Evolutionary conservation across 1,140 invertebrate genomes (phyloP).

Genomic region (Platyura marginata): DNA sequence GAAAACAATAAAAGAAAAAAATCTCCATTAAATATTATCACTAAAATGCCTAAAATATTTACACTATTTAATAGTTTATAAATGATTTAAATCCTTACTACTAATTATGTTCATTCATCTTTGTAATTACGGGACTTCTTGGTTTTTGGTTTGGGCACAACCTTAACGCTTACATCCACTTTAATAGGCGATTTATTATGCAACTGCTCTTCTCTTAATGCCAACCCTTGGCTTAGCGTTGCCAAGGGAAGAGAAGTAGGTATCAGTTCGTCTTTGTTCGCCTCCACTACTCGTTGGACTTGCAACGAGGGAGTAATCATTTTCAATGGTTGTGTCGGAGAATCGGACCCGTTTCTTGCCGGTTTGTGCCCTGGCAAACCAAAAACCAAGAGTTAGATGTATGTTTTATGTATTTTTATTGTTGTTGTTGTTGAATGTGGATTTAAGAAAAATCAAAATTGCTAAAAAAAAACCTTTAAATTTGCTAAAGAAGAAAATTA

Average conservation of each 20-base stretch:
- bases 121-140: conserved; percentile 10
- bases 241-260: conserved; percentile 17
- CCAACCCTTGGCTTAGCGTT: conserved; percentile 33
- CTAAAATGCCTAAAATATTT: not conserved
- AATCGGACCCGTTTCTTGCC: not conserved
- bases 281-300: not conserved
- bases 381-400: conserved; percentile 2
- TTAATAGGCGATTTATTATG: conserved; percentile 50
- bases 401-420: too few species aligned
- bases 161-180: conserved; percentile 59
- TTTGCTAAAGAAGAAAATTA: too few species aligned
- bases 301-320: not conserved
- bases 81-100: conserved; percentile 6
- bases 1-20: not conserved
- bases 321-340: not conserved
- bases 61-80: conserved; percentile 9
- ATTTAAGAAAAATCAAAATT: too few species aligned
- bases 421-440: too few species aligned
- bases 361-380: not conserved
- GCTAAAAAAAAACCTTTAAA: too few species aligned
- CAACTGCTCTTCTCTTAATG: conserved; percentile 29
- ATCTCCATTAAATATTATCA: not conserved
- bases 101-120: not conserved
- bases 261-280: conserved; percentile 1
- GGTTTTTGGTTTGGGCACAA: conserved; percentile 40